Base-by-base conservation (phyloP, 2,113 vertebrate species). In the Bos javanicus region DNA sequence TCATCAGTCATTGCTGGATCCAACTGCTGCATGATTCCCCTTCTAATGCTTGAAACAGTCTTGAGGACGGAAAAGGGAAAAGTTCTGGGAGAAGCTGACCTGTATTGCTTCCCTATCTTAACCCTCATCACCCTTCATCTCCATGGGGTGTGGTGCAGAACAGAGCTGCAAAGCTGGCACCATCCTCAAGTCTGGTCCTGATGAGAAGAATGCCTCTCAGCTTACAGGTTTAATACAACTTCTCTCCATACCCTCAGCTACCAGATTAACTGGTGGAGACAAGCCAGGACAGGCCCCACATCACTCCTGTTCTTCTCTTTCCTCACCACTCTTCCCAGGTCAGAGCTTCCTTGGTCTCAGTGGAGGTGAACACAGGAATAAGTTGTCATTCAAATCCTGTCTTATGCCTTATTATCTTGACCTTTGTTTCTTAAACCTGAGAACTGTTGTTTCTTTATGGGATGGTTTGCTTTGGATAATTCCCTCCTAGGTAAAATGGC, bases 161-260 rank as follows among this genome's bases (percentile, higher is more conserved):
- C 21, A 0, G 5, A 6, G 11, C 7, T 46, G 1, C 5, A 10
- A 87, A 19, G 25, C 25, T 67, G 25, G 36, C 10, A 23, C 7
- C 36, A 11, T n/a, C 43, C 28, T 26, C 25, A 5, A 71, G n/a
- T 71, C 59, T n/a, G 26, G 46, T 26, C n/a, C 7, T 25, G 4
- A 46, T 4, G 3, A 57, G 12, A 74, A 19, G 6, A 74, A 56
- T 0, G 0, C 23, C 39, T 64, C 33, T 91, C 25, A 84, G 6
- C 28, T 57, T 21, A 0, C 25, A 6, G 19, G 15, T 64, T 84
- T 62, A 60, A 78, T 54, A 46, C 7, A 8, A 16, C 26, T 26
- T 67, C 21, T 43, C 21, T 10, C 52, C n/a, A 90, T 6, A 7
- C 14, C 9, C 64, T 62, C 10, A 82, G 33, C 50, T 33, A 82